Conservation (phyloP, 2,888 invertebrate species). For the Acanthopleura granulata region DNA sequence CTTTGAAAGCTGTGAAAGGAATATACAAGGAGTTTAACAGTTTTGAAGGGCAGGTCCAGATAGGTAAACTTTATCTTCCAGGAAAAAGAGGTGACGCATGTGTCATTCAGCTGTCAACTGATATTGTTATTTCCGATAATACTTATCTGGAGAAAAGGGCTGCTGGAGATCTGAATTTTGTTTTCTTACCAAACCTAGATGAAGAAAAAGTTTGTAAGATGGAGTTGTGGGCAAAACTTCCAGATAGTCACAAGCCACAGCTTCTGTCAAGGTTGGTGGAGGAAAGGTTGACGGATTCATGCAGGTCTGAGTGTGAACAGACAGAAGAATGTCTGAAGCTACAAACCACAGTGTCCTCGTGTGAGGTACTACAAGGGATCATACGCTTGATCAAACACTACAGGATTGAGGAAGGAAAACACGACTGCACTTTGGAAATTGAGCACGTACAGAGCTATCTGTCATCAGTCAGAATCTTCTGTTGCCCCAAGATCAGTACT, state of each 20-base stretch:
- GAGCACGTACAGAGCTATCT: not conserved
- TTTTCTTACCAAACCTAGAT: constrained; percentile 24
- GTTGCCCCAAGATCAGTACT: not conserved
- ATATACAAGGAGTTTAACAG: not conserved
- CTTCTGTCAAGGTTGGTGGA: constrained; percentile 38
- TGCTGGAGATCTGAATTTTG: not conserved
- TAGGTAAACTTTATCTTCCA: constrained; percentile 26
- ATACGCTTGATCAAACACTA: not conserved
- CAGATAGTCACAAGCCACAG: constrained; percentile 31
- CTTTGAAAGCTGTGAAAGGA: not conserved
- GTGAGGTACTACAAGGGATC: not conserved
- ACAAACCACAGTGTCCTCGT: not conserved
- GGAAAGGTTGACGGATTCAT: constrained; percentile 28
- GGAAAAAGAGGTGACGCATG: not conserved
- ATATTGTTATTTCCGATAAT: constrained; percentile 28
- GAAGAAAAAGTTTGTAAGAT: constrained; percentile 19
- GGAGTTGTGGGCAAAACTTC: constrained; percentile 30
- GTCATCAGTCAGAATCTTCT: not conserved
- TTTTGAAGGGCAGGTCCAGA: not conserved
- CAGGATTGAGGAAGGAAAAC: not conserved
- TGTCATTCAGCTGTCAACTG: constrained; percentile 16
- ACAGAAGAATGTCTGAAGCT: not conserved
- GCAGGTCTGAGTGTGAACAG: not conserved
- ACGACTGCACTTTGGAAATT: not conserved
- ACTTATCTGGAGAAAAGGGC: not conserved